Base-by-base conservation (phyloP, 2,888 invertebrate species). In the Colostygia pectinataria region DNA sequence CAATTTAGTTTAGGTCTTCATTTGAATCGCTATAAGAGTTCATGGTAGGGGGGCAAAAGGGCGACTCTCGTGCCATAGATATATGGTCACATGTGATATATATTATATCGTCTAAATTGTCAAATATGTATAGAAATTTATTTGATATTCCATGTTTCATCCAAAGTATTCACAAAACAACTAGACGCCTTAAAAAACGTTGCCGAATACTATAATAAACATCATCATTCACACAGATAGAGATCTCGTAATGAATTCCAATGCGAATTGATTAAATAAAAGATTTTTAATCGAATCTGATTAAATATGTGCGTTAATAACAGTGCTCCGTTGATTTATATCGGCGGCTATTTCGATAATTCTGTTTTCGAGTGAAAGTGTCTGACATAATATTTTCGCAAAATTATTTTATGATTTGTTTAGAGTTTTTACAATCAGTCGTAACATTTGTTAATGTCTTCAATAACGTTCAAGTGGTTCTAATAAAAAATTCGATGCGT, bases 211-310 rank as follows among this genome's bases (percentile, higher is more conserved):
- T 24, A 45, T 48, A 51, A 42, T 13, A 47, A 13, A 45, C 43
- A 68, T 68, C 66, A 72, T 74, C 69, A 74, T 66, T 63, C 57
- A 55, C 50, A 62, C 60, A 66, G 80, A 83, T 80, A 74, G 53
- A 66, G 65, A 80, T 80, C 77, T 74, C 65, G 46, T 59, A 61
- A 68, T 69, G 66, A 67, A 68, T 72, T 66, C 53, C 61, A 71
- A 64, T 55, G 59, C 59, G 68, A 65, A 71, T 73, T 74, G 76
- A 82, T 82, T 79, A 75, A 80, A 79, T 77, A 74, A 71, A 75
- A 72, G 62, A 55, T 73, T 77, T 73, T 75, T 78, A 82, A 84
- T 84, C 82, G 80, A 77, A 75, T 80, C 65, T 60, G 65, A 72
- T 83, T 77, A 80, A 77, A 72, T 74, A 82, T 70, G 75, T 70